These are phyloP conservation scores for Hydropsyche tenuis DNA, from an alignment of 1,140 invertebrate species.

Conservation along the genomic window DNA sequence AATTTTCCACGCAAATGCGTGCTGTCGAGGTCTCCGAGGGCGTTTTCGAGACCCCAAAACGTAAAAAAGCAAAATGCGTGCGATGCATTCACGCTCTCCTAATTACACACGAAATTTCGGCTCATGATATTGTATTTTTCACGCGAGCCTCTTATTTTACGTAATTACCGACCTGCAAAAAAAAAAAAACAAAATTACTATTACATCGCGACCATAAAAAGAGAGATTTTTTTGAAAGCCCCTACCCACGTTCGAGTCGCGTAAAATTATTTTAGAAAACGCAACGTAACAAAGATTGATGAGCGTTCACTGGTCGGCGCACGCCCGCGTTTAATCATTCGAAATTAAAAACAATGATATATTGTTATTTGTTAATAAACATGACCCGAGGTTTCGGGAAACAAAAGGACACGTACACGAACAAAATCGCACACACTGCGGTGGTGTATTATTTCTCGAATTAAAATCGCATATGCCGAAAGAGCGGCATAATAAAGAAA, in stretches of 20 bases:
- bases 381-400: not conserved
- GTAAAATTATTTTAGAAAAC: constrained; percentile 32
- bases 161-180: constrained; percentile 19
- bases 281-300: constrained; percentile 33
- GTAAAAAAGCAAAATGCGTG: constrained; percentile 26
- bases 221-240: not conserved
- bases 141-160: constrained; percentile 27
- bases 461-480: too few relatives aligned
- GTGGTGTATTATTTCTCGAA: too few relatives aligned
- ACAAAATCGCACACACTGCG: not conserved
- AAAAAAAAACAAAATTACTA: constrained; percentile 19
- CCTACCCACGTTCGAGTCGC: not conserved
- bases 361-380: constrained; percentile 31
- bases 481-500: not conserved
- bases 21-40: not conserved
- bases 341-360: constrained; percentile 35
- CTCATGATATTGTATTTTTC: constrained; percentile 33
- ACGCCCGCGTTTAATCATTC: constrained; percentile 20
- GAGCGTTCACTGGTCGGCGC: constrained; percentile 19
- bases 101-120: constrained; percentile 31
- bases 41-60: not conserved
- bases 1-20: constrained; percentile 29
- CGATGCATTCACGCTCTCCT: constrained; percentile 24
- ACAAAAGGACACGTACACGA: not conserved
- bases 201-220: not conserved